A percentile compares a stretch with the other conserved stretches of the same genome.
Evolutionary conservation across 2,888 invertebrate genomes (phyloP).

Genomic region (Agrotis ipsilon): DNA sequence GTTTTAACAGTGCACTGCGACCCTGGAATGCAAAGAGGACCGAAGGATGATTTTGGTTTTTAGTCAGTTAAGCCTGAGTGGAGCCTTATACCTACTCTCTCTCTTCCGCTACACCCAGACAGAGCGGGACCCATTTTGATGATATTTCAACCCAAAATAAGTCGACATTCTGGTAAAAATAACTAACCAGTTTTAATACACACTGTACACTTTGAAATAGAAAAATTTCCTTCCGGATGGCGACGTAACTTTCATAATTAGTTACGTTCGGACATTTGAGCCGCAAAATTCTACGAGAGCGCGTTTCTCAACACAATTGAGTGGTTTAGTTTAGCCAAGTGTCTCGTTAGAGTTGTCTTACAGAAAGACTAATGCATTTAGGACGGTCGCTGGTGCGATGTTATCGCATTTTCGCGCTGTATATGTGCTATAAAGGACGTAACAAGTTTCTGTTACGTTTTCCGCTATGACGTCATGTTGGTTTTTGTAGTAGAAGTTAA

Average conservation of each 20-base stretch:
- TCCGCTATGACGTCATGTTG: not conserved
- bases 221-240: not conserved
- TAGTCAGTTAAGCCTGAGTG: no score
- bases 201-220: not conserved
- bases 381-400: conserved; percentile 45
- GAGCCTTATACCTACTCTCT: no score
- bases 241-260: conserved; percentile 25
- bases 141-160: no score
- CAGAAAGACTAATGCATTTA: conserved; percentile 59
- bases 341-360: conserved; percentile 57
- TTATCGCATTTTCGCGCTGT: conserved; percentile 50
- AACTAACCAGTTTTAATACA: not conserved
- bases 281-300: conserved; percentile 38
- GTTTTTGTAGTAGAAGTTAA: not conserved
- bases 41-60: no score
- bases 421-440: conserved; percentile 34
- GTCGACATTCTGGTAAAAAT: not conserved
- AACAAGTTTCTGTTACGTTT: conserved; percentile 29
- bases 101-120: no score
- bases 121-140: no score
- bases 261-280: conserved; percentile 34
- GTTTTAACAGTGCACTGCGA: no score
- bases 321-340: conserved; percentile 61
- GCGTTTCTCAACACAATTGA: conserved; percentile 55
- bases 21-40: no score